Evolutionary conservation across 37 sponge, comb jelly and placozoan species (phyloP).

Genomic region (Aphrocallistes beatrix): DNA sequence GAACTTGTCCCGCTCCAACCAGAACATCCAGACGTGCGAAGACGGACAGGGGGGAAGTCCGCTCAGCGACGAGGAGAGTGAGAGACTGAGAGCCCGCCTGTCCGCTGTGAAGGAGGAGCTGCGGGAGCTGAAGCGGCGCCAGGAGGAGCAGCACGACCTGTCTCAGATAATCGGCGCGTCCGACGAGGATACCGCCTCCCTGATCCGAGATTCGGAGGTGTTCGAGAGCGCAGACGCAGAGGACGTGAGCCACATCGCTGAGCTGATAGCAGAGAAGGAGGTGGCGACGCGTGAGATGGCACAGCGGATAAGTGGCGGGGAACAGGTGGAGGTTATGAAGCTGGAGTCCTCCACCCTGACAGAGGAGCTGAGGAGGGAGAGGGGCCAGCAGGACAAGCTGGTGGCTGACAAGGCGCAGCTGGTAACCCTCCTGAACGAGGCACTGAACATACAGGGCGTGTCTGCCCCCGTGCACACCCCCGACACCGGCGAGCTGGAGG

Average conservation of each 20-base stretch:
- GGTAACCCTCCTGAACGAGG: not conserved
- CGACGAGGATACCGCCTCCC: not conserved
- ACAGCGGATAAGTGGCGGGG: not conserved
- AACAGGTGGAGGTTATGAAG: not conserved
- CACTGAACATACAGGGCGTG: not conserved
- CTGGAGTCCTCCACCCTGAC: not conserved
- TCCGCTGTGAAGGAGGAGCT: not conserved
- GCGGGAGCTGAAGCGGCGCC: not conserved
- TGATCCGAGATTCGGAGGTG: not conserved
- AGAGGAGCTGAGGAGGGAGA: not conserved
- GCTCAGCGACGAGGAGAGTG: not conserved
- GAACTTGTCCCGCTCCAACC: not conserved
- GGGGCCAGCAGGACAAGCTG: not conserved
- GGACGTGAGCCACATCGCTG: not conserved
- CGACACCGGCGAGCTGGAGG: not conserved
- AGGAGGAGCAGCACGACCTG: not conserved
- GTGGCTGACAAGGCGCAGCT: not conserved
- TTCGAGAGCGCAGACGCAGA: not conserved
- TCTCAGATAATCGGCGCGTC: not conserved
- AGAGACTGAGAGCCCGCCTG: not conserved
- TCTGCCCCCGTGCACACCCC: not conserved
- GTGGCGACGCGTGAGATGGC: not conserved
- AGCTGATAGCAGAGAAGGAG: not conserved
- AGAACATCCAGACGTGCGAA: not conserved
- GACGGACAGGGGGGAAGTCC: not conserved